phyloP scores from a whole-genome alignment of 2,797 vertebrate genomes.

The Vultur gryphus region DNA sequence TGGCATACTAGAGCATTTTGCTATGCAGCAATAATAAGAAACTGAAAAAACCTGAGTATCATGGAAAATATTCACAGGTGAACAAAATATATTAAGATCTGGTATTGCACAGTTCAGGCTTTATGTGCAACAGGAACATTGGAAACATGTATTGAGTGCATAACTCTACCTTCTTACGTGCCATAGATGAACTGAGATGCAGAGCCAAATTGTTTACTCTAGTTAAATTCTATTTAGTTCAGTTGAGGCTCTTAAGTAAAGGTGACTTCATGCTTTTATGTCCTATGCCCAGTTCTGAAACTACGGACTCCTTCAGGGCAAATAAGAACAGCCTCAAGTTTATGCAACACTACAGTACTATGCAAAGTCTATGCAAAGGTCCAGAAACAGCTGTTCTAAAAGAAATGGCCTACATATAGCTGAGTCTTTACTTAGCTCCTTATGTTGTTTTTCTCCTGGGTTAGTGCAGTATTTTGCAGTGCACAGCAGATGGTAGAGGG shows the following conservation, averaged over 20 bases:
- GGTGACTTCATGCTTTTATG: not conserved
- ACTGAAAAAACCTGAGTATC: not conserved
- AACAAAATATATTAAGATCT: not conserved
- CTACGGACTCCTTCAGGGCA: not conserved
- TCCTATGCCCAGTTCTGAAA: not conserved
- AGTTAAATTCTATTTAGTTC: not conserved
- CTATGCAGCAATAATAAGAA: not conserved
- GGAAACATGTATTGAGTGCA: not conserved
- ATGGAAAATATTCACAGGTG: not conserved
- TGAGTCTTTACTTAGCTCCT: not conserved
- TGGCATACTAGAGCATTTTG: not conserved
- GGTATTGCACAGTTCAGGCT: not conserved
- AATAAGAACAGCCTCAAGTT: not conserved
- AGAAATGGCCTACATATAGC: not conserved
- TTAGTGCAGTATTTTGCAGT: not conserved
- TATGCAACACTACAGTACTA: not conserved
- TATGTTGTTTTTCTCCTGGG: not conserved
- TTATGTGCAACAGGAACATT: not conserved
- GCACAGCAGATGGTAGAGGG: constrained; percentile 36
- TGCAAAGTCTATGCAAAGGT: not conserved
- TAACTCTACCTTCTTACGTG: not conserved
- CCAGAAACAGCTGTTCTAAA: not conserved
- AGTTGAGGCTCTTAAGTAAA: not conserved
- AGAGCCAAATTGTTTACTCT: not conserved
- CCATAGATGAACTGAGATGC: not conserved